A percentile compares a stretch with the other conserved stretches of the same genome.
phyloP scores from a whole-genome alignment of 2,888 invertebrate species.

The Sympetrum striolatum region DNA sequence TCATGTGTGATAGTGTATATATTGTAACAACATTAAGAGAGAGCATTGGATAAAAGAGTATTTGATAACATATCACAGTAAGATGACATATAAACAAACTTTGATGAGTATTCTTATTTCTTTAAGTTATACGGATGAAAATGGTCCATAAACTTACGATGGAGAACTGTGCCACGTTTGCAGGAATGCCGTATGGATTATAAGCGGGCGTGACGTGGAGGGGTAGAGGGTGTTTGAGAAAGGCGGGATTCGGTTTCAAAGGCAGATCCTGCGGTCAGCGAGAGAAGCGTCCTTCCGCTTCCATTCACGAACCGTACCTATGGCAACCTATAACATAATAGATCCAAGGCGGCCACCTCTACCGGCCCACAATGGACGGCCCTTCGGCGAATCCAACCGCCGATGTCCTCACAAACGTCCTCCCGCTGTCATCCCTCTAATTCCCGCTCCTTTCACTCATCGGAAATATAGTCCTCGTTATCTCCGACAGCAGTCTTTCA shows the following conservation, averaged over 20 bases:
- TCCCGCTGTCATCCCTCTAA: not conserved
- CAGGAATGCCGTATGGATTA: not conserved
- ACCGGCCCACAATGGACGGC: constrained; percentile 7
- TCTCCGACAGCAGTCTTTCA: constrained; percentile 19
- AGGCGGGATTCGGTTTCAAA: not conserved
- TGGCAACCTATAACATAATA: constrained; percentile 4
- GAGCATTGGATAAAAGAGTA: too few relatives aligned
- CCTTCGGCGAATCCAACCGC: not conserved
- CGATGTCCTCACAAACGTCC: not conserved
- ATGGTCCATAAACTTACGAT: too few relatives aligned
- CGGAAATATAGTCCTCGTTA: constrained; percentile 35
- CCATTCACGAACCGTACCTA: not conserved
- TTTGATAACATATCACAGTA: too few relatives aligned
- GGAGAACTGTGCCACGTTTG: too few relatives aligned
- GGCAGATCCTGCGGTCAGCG: not conserved
- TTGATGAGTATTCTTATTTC: too few relatives aligned
- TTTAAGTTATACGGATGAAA: too few relatives aligned
- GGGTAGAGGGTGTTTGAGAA: not conserved
- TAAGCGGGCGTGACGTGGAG: not conserved
- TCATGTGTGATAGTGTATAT: too few relatives aligned
- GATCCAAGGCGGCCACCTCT: constrained; percentile 20
- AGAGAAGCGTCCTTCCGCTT: not conserved
- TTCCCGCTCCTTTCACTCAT: not conserved
- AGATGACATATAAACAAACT: too few relatives aligned
- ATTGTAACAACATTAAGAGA: too few relatives aligned